A percentile compares a stretch with the other conserved stretches of the same genome.
These are phyloP conservation scores for Zoroaster sp. DNA, from an alignment of 53 echinoderm and acorn worm genomes.

Conservation along the genomic window DNA sequence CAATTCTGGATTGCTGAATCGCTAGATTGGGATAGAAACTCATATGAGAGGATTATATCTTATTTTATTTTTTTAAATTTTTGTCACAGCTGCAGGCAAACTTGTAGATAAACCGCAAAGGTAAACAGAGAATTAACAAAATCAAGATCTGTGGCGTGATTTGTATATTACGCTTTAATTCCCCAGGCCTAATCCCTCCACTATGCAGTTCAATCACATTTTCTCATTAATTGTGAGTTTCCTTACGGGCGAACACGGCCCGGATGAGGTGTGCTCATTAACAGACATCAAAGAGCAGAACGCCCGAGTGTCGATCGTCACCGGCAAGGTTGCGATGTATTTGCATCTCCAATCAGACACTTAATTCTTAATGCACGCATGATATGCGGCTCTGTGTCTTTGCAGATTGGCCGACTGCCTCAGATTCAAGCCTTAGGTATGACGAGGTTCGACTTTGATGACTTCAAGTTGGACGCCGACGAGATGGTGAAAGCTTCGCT, in stretches of 20 bases:
- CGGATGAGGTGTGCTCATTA: too few relatives aligned
- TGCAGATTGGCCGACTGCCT: slow-evolving; percentile 80
- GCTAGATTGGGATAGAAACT: too few relatives aligned
- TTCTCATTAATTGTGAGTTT: neutral
- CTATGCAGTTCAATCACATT: slow-evolving; percentile 6
- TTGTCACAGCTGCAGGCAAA: neutral
- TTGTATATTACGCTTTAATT: neutral
- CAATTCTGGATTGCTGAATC: too few relatives aligned
- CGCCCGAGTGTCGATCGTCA: neutral
- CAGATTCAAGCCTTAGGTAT: slow-evolving; percentile 79
- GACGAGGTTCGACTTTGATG: slow-evolving; percentile 92
- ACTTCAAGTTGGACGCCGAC: slow-evolving; percentile 90
- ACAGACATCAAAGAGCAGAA: neutral
- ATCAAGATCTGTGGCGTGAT: neutral
- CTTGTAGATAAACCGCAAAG: neutral
- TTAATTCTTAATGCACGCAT: neutral
- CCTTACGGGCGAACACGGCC: neutral
- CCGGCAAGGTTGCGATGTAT: neutral
- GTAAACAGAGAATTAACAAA: neutral
- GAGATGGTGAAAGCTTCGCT: slow-evolving; percentile 96
- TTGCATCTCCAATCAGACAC: neutral
- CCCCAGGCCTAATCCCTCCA: neutral
- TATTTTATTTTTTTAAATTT: too few relatives aligned
- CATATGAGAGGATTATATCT: too few relatives aligned
- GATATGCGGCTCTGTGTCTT: neutral